Evolutionary conservation across 2,113 vertebrate genomes (phyloP).

Genomic region (Enhydra lutris): DNA sequence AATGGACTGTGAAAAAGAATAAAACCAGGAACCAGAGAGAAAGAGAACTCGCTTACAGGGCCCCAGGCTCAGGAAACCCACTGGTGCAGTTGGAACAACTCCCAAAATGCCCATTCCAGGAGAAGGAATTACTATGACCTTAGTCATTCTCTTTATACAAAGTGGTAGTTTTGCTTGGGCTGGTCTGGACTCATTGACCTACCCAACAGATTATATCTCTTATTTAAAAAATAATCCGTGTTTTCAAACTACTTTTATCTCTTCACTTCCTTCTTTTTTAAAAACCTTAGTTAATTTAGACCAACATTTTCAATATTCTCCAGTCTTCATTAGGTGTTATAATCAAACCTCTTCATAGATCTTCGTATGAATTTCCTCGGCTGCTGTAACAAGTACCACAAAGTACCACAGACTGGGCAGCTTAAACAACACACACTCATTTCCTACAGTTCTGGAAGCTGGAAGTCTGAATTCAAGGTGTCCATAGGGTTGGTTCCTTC

Average conservation of each 20-base stretch:
- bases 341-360: background rate
- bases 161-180: background rate
- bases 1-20: conserved; percentile 76
- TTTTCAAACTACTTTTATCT: background rate
- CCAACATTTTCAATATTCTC: background rate
- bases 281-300: background rate
- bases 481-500: background rate
- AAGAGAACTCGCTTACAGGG: background rate
- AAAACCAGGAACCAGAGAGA: conserved; percentile 65
- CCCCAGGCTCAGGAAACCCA: conserved; percentile 68
- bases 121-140: conserved; percentile 3
- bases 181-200: background rate
- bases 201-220: background rate
- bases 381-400: background rate
- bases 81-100: conserved; percentile 31
- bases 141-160: conserved; percentile 44
- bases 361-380: background rate
- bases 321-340: background rate
- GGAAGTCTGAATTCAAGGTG: background rate
- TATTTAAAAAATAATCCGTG: background rate
- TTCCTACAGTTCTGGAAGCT: background rate
- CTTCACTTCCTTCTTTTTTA: background rate
- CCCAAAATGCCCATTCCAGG: conserved; percentile 45
- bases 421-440: background rate
- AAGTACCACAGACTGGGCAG: no score